Percentiles rank a stretch among this genome's conserved stretches.
These are phyloP conservation scores for Scleropages formosus DNA, from an alignment of 2,797 vertebrate genomes.

Conservation along the genomic window DNA sequence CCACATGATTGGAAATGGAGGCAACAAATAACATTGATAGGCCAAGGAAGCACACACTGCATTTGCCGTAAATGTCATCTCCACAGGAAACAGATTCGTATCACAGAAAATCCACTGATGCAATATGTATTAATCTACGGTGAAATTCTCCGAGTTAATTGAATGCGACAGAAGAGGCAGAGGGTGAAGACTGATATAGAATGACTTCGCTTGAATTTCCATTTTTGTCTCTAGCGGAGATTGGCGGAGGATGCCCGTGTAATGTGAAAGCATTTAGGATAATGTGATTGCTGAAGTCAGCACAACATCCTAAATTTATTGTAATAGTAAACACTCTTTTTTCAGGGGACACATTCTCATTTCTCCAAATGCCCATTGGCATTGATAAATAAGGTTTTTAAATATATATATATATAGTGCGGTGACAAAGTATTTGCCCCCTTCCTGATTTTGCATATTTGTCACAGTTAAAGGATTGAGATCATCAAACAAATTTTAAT, in stretches of 20 bases:
- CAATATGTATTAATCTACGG: conserved; percentile 19
- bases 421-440: too few species aligned
- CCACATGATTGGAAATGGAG: not conserved
- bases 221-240: not conserved
- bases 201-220: not conserved
- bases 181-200: conserved; percentile 29
- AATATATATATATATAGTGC: too few species aligned
- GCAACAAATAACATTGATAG: conserved; percentile 9
- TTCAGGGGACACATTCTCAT: too few species aligned
- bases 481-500: too few species aligned
- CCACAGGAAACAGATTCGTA: conserved; percentile 21
- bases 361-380: too few species aligned
- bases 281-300: conserved; percentile 18
- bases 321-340: not conserved
- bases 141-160: conserved; percentile 33
- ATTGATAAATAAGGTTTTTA: too few species aligned
- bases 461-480: too few species aligned
- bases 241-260: not conserved
- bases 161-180: conserved; percentile 36
- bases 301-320: not conserved
- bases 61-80: conserved; percentile 24
- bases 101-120: conserved; percentile 3
- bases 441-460: too few species aligned
- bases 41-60: not conserved
- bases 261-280: conserved; percentile 10